phyloP scores from a whole-genome alignment of 2,888 invertebrate species.

The Leptopilina syphax region DNA sequence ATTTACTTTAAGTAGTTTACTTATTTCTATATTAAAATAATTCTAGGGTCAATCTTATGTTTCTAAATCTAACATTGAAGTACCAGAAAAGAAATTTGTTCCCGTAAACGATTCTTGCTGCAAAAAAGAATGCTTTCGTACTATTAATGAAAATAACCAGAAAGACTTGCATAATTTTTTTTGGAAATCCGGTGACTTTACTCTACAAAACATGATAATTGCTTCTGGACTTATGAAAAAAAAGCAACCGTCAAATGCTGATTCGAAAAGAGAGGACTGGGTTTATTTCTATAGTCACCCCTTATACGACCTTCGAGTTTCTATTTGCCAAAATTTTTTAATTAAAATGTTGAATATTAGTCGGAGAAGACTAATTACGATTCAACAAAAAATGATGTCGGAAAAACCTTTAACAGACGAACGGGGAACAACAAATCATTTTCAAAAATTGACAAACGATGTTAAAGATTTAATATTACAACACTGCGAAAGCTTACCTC shows the following conservation, averaged over 20 bases:
- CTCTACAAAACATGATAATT: not conserved
- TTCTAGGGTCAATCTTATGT: too few species aligned
- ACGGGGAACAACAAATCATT: too few species aligned
- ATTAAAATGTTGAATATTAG: not conserved
- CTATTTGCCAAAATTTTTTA: not conserved
- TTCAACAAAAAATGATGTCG: not conserved
- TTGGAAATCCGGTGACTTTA: not conserved
- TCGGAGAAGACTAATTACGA: not conserved
- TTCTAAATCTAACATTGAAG: too few species aligned
- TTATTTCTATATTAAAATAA: too few species aligned
- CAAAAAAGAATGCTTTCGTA: slow-evolving; percentile 3
- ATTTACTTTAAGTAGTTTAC: too few species aligned
- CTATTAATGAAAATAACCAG: not conserved
- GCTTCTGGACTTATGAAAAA: not conserved
- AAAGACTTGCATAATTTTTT: not conserved
- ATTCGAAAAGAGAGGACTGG: not conserved
- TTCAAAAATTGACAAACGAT: too few species aligned
- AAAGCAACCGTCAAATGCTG: not conserved
- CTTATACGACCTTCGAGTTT: not conserved
- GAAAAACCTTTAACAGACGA: too few species aligned
- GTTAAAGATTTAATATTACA: too few species aligned
- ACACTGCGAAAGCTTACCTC: too few species aligned
- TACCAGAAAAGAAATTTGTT: too few species aligned
- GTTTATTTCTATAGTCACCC: not conserved
- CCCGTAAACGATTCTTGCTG: too few species aligned